Base-by-base conservation (phyloP, 2,888 invertebrate genomes). In the Leptura quadrifasciata region DNA sequence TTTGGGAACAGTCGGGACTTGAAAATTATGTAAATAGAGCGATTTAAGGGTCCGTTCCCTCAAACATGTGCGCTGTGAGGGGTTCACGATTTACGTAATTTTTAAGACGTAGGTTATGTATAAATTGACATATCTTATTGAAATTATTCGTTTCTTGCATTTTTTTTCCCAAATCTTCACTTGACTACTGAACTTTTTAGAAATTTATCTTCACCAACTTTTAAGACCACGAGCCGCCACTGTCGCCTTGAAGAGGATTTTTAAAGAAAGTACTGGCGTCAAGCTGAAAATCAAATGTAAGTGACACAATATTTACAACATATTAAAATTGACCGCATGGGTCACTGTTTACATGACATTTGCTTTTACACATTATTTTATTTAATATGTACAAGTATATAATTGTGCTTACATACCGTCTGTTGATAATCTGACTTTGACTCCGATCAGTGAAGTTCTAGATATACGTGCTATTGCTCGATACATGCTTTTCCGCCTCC, bases 181-280 rank as follows among this genome's bases (percentile, higher is more conserved):
- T 39, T 39, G 39, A 39, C 39, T 39, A 39, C 39, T 39, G 39
- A 10, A 39, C 39, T 39, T 39, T 39, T 39, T 39, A 39, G 39
- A 39, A 39, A 39, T 39, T 39, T 39, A 39, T 39, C 39, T 39
- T 39, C 39, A 39, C 39, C 39, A 39, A 39, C 39, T 39, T 39
- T 39, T 39, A 39, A 39, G 39, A 39, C 39, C 39, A 39, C 39
- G 12, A 39, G 39, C 39, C 39, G 39, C 39, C 39, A 39, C 39
- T 39, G 39, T 39, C 39, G 39, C 39, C 39, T 39, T 39, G 39
- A 39, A 39, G 39, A 39, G 39, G 39, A 39, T 39, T 39, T 39
- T 39, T 39, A 39, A 39, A 39, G 39, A 39, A 39, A 39, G 39
- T 39, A 39, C 39, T 6, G 39, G 39, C 39, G 39, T 39, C 39